Evolutionary conservation across 1,140 invertebrate species (phyloP), one percentile per base, ranked within the genome.

Genomic region (Philotrypesis tridentata): DNA sequence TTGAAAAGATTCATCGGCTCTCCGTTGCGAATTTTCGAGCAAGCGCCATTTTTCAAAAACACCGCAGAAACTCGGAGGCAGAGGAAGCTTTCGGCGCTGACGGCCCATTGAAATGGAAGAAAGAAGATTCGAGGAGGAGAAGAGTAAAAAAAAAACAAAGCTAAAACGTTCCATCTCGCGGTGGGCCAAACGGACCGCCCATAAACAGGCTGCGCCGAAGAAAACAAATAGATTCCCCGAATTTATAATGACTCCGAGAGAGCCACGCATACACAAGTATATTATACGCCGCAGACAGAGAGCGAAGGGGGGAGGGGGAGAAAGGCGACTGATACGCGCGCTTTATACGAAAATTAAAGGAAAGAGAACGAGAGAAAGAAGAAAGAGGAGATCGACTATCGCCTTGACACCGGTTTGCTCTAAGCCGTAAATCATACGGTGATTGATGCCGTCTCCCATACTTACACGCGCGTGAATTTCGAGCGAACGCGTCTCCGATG

Each of bases 221-320:
- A 68, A 78, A 78, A 78, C 65, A 78, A 78, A 70, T 68, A 78
- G 76, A 78, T 78, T 78, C 76, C 17, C n/a, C 76, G 76, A 78
- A 78, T 70, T 68, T 78, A 68, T 55, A 40, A 78, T 68, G 40
- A 33, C 74, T 29, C 27, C 21, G 74, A 37, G 60, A 27, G 74
- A 43, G 23, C 12, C n/a, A 23, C 63, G 63, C 31, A 33, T 31
- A 65, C 4, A 11, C 12, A 65, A 2, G 12, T 70, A 70, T 33
- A 70, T n/a, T 27, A 70, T 55, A 77, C 37, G 75, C 55, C 76
- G 17, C n/a, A n/a, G n/a, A n/a, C n/a, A n/a, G n/a, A n/a, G n/a
- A n/a, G n/a, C n/a, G n/a, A n/a, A n/a, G n/a, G n/a, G n/a, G n/a
- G n/a, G 65, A 27, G 21, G 9, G 48, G 31, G 3, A n/a, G 33